A percentile compares a stretch with the other conserved stretches of the same genome.
These are phyloP conservation scores for Melanostoma scalare DNA, from an alignment of 2,888 invertebrate species.

Conservation along the genomic window DNA sequence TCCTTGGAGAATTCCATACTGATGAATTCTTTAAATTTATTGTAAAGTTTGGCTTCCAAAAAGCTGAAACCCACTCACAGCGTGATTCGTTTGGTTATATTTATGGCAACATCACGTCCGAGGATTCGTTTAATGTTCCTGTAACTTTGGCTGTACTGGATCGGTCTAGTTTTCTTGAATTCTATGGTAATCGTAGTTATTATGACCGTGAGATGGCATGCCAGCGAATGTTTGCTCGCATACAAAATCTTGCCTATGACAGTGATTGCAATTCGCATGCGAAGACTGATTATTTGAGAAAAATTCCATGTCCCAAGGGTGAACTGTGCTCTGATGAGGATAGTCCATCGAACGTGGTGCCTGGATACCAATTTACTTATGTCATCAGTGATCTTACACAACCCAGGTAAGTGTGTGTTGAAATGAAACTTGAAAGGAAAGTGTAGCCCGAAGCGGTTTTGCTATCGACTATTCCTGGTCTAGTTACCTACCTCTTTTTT, in stretches of 20 bases:
- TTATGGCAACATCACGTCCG: slow-evolving; percentile 95
- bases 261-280: slow-evolving; percentile 87
- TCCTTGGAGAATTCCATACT: slow-evolving; percentile 86
- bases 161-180: slow-evolving; percentile 93
- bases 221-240: slow-evolving; percentile 91
- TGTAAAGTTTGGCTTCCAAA: slow-evolving; percentile 97
- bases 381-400: slow-evolving; percentile 94
- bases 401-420: slow-evolving; percentile 87
- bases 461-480: slow-evolving; percentile 5
- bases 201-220: slow-evolving; percentile 89
- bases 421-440: neutral
- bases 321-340: slow-evolving; percentile 94
- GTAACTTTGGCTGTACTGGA: slow-evolving; percentile 95
- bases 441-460: neutral
- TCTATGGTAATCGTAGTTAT: slow-evolving; percentile 90
- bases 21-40: slow-evolving; percentile 94
- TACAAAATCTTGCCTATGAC: slow-evolving; percentile 93
- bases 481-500: slow-evolving; percentile 3
- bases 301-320: slow-evolving; percentile 91
- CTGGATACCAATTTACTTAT: slow-evolving; percentile 96
- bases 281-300: slow-evolving; percentile 87
- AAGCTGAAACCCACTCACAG: slow-evolving; percentile 93
- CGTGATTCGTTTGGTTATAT: slow-evolving; percentile 96
- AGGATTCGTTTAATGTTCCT: slow-evolving; percentile 85
- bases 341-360: slow-evolving; percentile 91